These are phyloP conservation scores for Chiloscyllium punctatum DNA, from an alignment of 2,797 vertebrate genomes.

Conservation along the genomic window DNA sequence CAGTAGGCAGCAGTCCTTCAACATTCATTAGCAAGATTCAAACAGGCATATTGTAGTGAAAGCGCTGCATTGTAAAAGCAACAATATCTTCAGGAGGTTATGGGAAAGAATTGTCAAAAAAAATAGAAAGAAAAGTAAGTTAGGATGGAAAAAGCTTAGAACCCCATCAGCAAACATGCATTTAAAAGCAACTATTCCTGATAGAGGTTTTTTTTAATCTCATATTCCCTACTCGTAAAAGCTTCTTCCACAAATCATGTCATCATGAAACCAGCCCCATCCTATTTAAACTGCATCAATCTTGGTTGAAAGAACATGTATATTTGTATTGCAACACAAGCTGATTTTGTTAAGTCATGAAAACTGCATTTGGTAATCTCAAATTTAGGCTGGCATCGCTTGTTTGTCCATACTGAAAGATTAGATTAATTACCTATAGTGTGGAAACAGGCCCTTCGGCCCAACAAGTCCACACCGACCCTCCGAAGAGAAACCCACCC, in stretches of 20 bases:
- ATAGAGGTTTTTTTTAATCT: not conserved
- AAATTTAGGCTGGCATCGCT: too few relatives aligned
- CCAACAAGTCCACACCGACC: too few relatives aligned
- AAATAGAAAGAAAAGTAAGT: not conserved
- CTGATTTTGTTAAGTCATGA: not conserved
- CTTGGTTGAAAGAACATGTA: not conserved
- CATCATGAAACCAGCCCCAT: not conserved
- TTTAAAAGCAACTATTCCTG: not conserved
- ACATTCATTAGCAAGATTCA: not conserved
- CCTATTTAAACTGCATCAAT: not conserved
- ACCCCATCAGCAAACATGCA: not conserved
- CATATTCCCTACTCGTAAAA: not conserved
- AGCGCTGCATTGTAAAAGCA: not conserved
- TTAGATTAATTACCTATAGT: too few relatives aligned
- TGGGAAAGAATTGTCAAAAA: not conserved
- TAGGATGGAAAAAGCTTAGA: not conserved
- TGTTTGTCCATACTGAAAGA: too few relatives aligned
- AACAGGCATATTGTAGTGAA: not conserved
- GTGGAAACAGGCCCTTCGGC: too few relatives aligned
- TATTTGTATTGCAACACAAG: not conserved
- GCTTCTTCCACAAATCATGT: not conserved
- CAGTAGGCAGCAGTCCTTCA: not conserved
- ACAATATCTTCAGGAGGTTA: not conserved
- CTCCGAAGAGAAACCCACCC: too few relatives aligned
- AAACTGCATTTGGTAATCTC: not conserved